A percentile compares a stretch with the other conserved stretches of the same genome.
phyloP scores from a whole-genome alignment of 2,113 vertebrate genomes.

The Lophura nycthemera region DNA sequence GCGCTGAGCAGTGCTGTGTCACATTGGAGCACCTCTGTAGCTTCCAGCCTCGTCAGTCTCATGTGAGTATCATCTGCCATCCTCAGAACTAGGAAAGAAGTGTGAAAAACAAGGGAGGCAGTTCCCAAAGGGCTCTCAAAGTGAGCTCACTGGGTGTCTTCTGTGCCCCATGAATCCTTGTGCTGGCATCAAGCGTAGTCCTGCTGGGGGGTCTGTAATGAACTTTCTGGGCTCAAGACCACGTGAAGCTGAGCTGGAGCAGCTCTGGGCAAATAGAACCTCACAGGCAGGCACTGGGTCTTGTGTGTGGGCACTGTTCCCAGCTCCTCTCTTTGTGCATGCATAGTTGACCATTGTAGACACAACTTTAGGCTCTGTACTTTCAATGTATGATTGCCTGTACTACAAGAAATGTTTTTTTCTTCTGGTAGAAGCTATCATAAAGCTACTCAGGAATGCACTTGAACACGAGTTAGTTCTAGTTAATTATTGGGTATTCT shows the following conservation, averaged over 20 bases:
- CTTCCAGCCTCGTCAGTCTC: neutral
- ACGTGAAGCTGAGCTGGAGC: fast-evolving
- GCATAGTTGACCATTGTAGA: fast-evolving
- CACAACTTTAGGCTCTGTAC: fast-evolving
- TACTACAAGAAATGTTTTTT: neutral
- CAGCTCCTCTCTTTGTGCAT: neutral
- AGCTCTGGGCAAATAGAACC: neutral
- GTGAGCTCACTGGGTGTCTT: fast-evolving
- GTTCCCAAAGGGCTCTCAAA: neutral
- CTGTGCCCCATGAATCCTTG: neutral
- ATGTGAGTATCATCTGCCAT: neutral
- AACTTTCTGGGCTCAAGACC: neutral
- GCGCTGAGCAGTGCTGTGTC: fast-evolving
- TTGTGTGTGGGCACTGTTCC: neutral
- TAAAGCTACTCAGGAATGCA: neutral
- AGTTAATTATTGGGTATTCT: neutral
- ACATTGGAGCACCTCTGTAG: fast-evolving
- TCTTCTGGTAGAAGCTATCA: neutral
- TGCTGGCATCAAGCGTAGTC: neutral
- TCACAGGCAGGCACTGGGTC: neutral
- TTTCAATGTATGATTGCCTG: too few species aligned
- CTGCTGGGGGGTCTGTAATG: neutral
- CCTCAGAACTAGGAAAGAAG: neutral
- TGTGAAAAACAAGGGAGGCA: neutral
- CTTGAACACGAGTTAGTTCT: neutral